Evolutionary conservation across 1,140 invertebrate species (phyloP), one percentile per base, ranked within the genome.

Genomic region (Neodiprion fabricii): DNA sequence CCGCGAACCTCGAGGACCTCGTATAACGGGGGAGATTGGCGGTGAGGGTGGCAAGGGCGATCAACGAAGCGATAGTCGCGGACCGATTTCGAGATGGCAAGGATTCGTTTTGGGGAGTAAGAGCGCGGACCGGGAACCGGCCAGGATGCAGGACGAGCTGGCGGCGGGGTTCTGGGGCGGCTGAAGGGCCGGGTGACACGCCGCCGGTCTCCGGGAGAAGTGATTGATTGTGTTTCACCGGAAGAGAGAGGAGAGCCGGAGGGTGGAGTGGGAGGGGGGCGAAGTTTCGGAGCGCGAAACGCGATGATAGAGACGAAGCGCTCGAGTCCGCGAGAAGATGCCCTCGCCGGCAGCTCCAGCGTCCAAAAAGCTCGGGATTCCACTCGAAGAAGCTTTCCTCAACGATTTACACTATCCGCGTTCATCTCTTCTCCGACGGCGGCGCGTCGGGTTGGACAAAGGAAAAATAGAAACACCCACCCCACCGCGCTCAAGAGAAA

Each of bases 221-320:
- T 88, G 87, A 88, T 88, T 89, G 86, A 89, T 88, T 78, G 84
- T 89, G 82, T 87, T 88, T 86, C 83, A 82, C 82, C 85, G 86
- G 87, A 89, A 88, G 85, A 86, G 82, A 82, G 72, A 77, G 79
- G 79, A 74, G 65, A 77, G 28, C 67, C 69, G 70, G 50, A 28
- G 65, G 76, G 68, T 47, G 53, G 72, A 72, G 17, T 21, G 67
- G 70, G 74, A 14, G 53, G 49, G 21, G 11, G 23, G 49, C 73
- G n/a, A 75, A 78, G 78, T 79, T 80, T 77, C 77, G 73, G 71
- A 67, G n/a, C 53, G 28, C 79, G 78, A 75, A 72, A 76, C 75
- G 80, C 74, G 81, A 79, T 83, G 84, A 87, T 85, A 84, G 82
- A 84, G 82, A 86, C 81, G 82, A 83, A 79, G 79, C 83, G 81